Evolutionary conservation across 1,140 invertebrate genomes (phyloP).

Genomic region (Pectinophora gossypiella): DNA sequence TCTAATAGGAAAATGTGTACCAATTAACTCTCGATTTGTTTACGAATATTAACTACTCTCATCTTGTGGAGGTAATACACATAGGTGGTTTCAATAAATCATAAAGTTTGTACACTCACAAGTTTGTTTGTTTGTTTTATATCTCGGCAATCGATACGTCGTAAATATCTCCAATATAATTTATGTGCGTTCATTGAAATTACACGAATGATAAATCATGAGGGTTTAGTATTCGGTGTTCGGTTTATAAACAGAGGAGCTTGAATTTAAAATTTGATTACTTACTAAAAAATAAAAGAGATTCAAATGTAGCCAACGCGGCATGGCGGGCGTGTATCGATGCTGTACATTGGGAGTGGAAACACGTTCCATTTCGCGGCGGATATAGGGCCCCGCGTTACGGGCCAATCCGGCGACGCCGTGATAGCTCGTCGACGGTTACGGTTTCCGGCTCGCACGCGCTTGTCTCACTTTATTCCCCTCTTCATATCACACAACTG

Average conservation of each 20-base stretch:
- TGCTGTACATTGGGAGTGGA: slow-evolving; percentile 39
- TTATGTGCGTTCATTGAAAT: background rate
- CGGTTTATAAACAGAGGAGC: too few relatives aligned
- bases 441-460: slow-evolving; percentile 50
- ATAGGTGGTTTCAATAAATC: slow-evolving; percentile 28
- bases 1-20: background rate
- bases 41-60: background rate
- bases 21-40: background rate
- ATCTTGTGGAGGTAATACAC: background rate
- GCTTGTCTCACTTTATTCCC: slow-evolving; percentile 35
- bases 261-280: too few relatives aligned
- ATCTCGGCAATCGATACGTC: slow-evolving; percentile 22
- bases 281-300: too few relatives aligned
- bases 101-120: too few relatives aligned
- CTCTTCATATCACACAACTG: background rate
- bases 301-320: too few relatives aligned
- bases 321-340: slow-evolving; percentile 7
- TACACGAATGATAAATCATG: too few relatives aligned
- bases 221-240: too few relatives aligned
- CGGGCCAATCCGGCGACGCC: slow-evolving; percentile 49
- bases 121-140: slow-evolving; percentile 18
- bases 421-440: slow-evolving; percentile 48
- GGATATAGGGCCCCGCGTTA: slow-evolving; percentile 61
- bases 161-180: background rate
- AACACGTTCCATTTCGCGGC: slow-evolving; percentile 64